Evolutionary conservation across 2,888 invertebrate species (phyloP), one percentile per base, ranked within the genome.

Genomic region (Caenorhabditis sulstoni): DNA sequence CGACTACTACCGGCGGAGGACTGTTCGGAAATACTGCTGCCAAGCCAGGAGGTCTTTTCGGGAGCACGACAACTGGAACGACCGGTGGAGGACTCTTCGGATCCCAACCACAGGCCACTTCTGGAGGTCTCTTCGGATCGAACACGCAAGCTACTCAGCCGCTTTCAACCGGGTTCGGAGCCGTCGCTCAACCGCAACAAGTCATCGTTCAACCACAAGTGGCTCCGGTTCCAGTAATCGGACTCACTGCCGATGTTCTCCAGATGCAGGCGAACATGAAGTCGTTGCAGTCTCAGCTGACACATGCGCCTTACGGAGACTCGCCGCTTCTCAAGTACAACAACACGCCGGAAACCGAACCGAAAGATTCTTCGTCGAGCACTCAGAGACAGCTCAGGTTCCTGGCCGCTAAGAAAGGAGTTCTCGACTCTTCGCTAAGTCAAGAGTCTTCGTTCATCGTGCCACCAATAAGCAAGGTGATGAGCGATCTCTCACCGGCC

Each of bases 241-340:
- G 86, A 14, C 80, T 87, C 14, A 83, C 86, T 18, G 84, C 87
- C 11, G 86, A 87, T 66, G 83, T 85, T 9, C 71, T 81, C n/a
- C 84, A 82, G 47, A 73, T 75, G 52, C 81, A 80, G 47, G 77
- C 87, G 41, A 94, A 94, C 81, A 94, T 94, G 89, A 94, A 94
- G 23, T 91, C 95, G 67, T 93, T 94, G 44, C 91, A 92, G 78
- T 91, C 92, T 1, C 88, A 88, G 50, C 79, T 95, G 47, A 94
- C 94, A 0, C 93, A 94, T 0, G 93, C 94, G 0, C 96, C 96
- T 0, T 96, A 95, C 89, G 96, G 96, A 0, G 95, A 96, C 90
- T 94, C 94, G 41, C 94, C 95, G 0, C 93, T 96, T 0, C 74
- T 87, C 37, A 82, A 83, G 20, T 71, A 70, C 49, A 62, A 47